A percentile compares a stretch with the other conserved stretches of the same genome.
phyloP scores from a whole-genome alignment of 1,140 invertebrate genomes.

The Amphibalanus amphitrite region DNA sequence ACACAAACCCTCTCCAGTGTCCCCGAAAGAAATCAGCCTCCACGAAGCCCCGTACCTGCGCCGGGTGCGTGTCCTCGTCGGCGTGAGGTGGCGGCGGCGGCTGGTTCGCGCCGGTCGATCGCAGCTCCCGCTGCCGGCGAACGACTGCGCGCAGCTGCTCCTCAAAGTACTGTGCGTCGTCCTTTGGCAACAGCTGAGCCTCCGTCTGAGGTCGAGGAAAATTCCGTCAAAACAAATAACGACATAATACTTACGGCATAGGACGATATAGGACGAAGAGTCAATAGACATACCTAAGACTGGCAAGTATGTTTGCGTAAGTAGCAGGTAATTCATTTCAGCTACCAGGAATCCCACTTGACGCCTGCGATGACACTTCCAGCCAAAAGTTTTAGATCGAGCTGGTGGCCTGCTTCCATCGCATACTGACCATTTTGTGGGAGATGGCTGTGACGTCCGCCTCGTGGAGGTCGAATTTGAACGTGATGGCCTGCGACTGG shows the following conservation, averaged over 20 bases:
- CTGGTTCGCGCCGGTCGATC: not conserved
- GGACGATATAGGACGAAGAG: no score
- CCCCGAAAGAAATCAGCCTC: not conserved
- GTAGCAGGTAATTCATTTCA: no score
- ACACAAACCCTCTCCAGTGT: not conserved
- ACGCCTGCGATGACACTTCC: no score
- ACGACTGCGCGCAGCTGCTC: not conserved
- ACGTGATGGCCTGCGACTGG: constrained; percentile 2
- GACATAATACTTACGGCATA: no score
- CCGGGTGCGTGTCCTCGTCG: not conserved
- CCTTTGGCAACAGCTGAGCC: not conserved
- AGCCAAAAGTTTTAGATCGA: no score
- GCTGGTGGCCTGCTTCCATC: no score
- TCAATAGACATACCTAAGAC: no score
- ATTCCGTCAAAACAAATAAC: no score
- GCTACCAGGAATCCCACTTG: no score
- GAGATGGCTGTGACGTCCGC: not conserved
- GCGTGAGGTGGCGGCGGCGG: not conserved
- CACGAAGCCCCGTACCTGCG: not conserved
- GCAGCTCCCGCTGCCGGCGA: not conserved
- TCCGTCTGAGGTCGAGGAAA: not conserved
- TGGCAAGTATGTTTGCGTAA: no score
- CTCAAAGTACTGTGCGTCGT: not conserved
- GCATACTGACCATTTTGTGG: constrained; percentile 2
- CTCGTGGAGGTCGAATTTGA: not conserved